A percentile compares a stretch with the other conserved stretches of the same genome.
Evolutionary conservation across 1,140 invertebrate species (phyloP).

Genomic region (Metaphire vulgaris): DNA sequence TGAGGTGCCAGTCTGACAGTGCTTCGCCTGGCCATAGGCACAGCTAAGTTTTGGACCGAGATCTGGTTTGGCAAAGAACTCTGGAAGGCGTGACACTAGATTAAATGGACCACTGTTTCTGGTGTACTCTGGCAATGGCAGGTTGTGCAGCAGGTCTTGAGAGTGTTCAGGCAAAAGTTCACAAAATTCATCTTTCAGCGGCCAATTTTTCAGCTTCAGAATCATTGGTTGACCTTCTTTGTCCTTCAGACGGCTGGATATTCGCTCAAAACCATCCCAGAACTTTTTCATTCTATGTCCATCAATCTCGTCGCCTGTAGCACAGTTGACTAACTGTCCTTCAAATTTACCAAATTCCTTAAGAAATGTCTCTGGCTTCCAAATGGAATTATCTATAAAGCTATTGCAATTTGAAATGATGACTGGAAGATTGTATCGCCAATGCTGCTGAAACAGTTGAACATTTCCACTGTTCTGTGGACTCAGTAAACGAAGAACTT

Average conservation of each 20-base stretch:
- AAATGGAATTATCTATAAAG: conserved; percentile 71
- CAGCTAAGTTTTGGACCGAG: conserved; percentile 97
- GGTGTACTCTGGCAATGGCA: conserved; percentile 87
- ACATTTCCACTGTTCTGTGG: conserved; percentile 73
- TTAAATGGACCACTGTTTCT: conserved; percentile 79
- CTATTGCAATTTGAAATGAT: conserved; percentile 83
- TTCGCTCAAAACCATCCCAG: conserved; percentile 91
- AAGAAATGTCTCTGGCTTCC: conserved; percentile 84
- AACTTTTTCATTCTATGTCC: conserved; percentile 82
- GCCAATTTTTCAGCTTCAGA: conserved; percentile 79
- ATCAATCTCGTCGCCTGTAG: conserved; percentile 64
- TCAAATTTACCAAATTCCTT: conserved; percentile 83
- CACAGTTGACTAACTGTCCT: conserved; percentile 86
- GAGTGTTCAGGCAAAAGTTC: conserved; percentile 74
- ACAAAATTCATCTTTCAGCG: conserved; percentile 89
- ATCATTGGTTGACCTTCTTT: conserved; percentile 70
- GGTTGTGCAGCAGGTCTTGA: conserved; percentile 79
- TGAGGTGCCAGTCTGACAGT: conserved; percentile 72
- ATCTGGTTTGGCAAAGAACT: conserved; percentile 90
- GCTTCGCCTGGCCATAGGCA: conserved; percentile 65
- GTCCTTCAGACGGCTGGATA: conserved; percentile 70
- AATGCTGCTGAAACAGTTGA: conserved; percentile 85
- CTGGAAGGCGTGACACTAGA: conserved; percentile 74
- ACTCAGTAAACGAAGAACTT: conserved; percentile 75
- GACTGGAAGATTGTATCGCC: conserved; percentile 80